Base-by-base conservation (phyloP, 2,888 invertebrate species). In the Eurois occulta region DNA sequence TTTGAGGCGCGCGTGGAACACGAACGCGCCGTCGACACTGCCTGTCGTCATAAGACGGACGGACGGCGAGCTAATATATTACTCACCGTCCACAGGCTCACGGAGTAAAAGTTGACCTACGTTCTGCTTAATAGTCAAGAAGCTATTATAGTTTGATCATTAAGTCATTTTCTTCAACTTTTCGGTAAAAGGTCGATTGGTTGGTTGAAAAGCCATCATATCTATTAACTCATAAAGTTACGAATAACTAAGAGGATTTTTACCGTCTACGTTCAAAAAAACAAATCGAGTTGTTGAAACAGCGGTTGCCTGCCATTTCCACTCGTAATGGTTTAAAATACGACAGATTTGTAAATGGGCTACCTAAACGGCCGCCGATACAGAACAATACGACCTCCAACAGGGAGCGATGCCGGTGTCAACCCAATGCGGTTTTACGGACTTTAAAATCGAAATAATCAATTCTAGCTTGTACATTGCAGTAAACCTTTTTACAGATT, bases 241-340 rank as follows among this genome's bases (percentile, higher is more conserved):
- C 7, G 58, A 28, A 8, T 7, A 58, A 58, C 16, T 28, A 58
- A 58, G 28, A 1, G 4, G 41, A 41, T 24, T 38, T 64, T 18
- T 8, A 16, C 24, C 1, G 13, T 38, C 6, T 24, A 13, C 62
- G 21, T 62, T 35, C n/a, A n/a, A n/a, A n/a, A n/a, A 38, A 66
- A 21, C n/a, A 21, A 62, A 67, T 62, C 46, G 28, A 67, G 52
- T 67, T 43, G 21, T n/a, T 48, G 35, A 68, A 80, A 68, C 81
- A 46, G 11, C n/a, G 58, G 60, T 65, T 35, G 32, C 58, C 43
- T 60, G 75, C 38, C 68, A 81, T 72, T 75, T 3, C 41, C 71
- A 72, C 16, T 52, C 35, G 67, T 67, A 80, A 75, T 65, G 65
- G 38, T 69, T 68, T 84, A 72, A 72, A 85, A 72, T 72, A 80